phyloP scores from a whole-genome alignment of 2,113 vertebrate genomes.

The Apeltes quadracus region DNA sequence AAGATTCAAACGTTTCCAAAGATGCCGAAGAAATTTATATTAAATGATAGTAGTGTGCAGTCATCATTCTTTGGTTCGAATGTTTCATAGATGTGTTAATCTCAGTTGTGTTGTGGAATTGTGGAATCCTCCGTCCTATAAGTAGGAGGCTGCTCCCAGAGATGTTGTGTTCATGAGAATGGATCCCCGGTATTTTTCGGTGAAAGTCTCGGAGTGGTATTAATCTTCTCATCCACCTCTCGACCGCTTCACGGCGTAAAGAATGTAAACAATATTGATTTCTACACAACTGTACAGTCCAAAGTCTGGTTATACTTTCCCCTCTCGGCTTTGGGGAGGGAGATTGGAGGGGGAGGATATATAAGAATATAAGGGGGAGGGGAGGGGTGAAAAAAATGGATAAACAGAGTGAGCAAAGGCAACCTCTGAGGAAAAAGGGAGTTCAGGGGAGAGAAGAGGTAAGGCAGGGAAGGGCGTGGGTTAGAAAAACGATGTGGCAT shows the following conservation, averaged over 20 bases:
- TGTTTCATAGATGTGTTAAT: neutral
- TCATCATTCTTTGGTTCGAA: neutral
- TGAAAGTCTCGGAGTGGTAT: neutral
- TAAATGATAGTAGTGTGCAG: neutral
- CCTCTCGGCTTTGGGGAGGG: conserved; percentile 4
- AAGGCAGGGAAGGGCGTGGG: conserved; percentile 69
- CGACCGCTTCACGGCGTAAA: neutral
- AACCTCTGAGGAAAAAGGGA: conserved; percentile 48
- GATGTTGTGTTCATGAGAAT: neutral
- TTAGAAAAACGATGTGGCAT: conserved; percentile 72
- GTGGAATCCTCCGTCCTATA: too few relatives aligned
- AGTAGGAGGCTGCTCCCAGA: neutral
- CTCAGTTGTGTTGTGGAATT: neutral
- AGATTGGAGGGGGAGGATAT: neutral
- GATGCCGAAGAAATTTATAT: neutral
- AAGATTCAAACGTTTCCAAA: neutral
- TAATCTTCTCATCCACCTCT: neutral
- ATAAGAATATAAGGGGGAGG: too few relatives aligned
- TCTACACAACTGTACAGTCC: conserved; percentile 1
- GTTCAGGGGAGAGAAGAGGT: conserved; percentile 55
- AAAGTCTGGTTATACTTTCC: conserved; percentile 37
- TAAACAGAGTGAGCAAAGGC: conserved; percentile 62
- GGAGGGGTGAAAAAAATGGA: conserved; percentile 28
- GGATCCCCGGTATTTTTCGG: neutral
- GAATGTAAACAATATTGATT: neutral